A percentile compares a stretch with the other conserved stretches of the same genome.
Conservation (phyloP, 2,113 vertebrate genomes). For the Sebastes schlegelii region DNA sequence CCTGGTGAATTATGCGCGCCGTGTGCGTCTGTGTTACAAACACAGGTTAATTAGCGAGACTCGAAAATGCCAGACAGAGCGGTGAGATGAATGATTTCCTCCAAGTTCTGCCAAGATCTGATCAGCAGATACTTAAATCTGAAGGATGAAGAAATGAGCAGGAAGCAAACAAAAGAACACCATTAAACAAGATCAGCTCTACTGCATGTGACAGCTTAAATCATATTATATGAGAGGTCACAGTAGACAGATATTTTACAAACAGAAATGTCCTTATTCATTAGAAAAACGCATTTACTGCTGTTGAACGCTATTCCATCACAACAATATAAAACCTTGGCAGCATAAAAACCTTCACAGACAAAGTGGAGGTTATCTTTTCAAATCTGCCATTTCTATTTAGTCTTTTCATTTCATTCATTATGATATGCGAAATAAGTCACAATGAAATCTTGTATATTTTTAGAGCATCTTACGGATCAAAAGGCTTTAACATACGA, state of each 20-base stretch:
- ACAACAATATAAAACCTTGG: slow-evolving; percentile 13
- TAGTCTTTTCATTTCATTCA: neutral
- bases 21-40: neutral
- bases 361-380: neutral
- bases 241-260: neutral
- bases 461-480: too few relatives aligned
- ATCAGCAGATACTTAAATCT: slow-evolving; percentile 17
- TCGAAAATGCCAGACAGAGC: slow-evolving; percentile 39
- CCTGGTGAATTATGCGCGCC: neutral
- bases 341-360: neutral
- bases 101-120: slow-evolving; percentile 23
- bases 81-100: slow-evolving; percentile 3
- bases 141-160: slow-evolving; percentile 29
- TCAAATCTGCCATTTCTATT: slow-evolving; percentile 17
- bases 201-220: slow-evolving; percentile 15
- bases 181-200: neutral
- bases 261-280: neutral
- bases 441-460: neutral
- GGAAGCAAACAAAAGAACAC: slow-evolving; percentile 20
- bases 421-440: neutral
- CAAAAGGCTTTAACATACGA: too few relatives aligned
- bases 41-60: slow-evolving; percentile 50
- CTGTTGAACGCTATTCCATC: neutral
- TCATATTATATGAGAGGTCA: neutral
- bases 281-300: neutral